Conservation (phyloP, 2,113 vertebrate species). For the Catagonus wagneri region DNA sequence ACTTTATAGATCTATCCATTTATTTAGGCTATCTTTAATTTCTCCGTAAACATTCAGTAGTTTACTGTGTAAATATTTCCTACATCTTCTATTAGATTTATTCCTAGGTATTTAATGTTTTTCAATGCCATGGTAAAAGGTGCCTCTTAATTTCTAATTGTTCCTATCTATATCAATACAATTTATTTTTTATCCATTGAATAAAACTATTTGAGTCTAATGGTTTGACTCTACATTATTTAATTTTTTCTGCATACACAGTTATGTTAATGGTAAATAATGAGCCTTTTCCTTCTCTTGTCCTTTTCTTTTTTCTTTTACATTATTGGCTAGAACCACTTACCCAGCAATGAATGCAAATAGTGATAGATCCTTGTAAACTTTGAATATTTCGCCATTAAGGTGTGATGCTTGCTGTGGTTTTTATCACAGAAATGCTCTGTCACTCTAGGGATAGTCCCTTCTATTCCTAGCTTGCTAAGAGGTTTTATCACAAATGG, state of each 20-base stretch:
- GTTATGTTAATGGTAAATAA: background rate
- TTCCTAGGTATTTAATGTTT: background rate
- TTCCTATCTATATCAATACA: background rate
- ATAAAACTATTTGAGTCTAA: background rate
- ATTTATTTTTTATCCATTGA: background rate
- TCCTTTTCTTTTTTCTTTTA: constrained; percentile 26
- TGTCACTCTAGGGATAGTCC: background rate
- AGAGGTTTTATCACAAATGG: background rate
- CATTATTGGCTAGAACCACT: background rate
- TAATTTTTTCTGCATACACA: background rate
- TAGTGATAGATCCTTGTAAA: constrained; percentile 10
- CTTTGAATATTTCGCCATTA: constrained; percentile 19
- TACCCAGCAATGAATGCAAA: background rate
- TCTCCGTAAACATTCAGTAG: background rate
- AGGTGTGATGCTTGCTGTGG: background rate
- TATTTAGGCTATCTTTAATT: constrained; percentile 4
- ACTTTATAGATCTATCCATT: background rate
- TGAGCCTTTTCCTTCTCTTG: background rate
- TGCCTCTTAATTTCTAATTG: constrained; percentile 7
- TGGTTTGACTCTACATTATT: background rate
- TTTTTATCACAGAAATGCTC: background rate
- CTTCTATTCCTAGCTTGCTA: constrained; percentile 11
- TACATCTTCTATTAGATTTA: background rate
- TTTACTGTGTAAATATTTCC: constrained; percentile 3
- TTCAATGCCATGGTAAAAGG: background rate